Evolutionary conservation across 2,888 invertebrate genomes (phyloP).

Genomic region (Disparrhopalites patrizii): DNA sequence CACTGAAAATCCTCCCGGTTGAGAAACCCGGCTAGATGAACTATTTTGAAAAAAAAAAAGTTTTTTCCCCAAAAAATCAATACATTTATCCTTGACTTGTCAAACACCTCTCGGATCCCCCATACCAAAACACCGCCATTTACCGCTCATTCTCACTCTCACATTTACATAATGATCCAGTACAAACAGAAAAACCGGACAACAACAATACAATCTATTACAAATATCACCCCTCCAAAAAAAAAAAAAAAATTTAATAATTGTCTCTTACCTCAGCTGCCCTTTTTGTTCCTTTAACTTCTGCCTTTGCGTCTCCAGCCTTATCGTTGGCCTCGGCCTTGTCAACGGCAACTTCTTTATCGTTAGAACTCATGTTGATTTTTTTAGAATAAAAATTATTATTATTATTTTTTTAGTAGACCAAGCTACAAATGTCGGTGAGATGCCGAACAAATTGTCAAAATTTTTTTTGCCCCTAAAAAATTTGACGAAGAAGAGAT

Average conservation of each 20-base stretch:
- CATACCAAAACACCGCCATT: background rate
- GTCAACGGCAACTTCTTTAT: constrained; percentile 81
- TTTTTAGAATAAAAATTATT: constrained; percentile 9
- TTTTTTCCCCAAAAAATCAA: background rate
- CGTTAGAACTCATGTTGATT: constrained; percentile 65
- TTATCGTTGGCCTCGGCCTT: constrained; percentile 69
- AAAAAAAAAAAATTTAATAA: constrained; percentile 2
- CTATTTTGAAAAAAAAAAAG: background rate
- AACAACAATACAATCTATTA: background rate
- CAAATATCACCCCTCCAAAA: background rate
- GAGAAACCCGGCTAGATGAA: background rate
- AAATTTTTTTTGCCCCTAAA: too few relatives aligned
- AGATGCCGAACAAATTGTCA: too few relatives aligned
- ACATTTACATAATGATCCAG: background rate
- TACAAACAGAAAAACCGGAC: background rate
- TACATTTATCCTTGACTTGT: background rate
- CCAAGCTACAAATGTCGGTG: too few relatives aligned
- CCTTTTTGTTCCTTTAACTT: constrained; percentile 81
- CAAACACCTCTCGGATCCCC: background rate
- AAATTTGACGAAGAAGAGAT: too few relatives aligned
- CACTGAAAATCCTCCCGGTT: background rate
- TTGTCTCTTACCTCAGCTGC: constrained; percentile 73
- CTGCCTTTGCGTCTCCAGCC: constrained; percentile 71
- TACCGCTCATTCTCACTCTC: constrained; percentile 1
- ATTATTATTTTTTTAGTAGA: too few relatives aligned